Evolutionary conservation across 2,888 invertebrate genomes (phyloP).

Genomic region (Exocentrus adspersus): DNA sequence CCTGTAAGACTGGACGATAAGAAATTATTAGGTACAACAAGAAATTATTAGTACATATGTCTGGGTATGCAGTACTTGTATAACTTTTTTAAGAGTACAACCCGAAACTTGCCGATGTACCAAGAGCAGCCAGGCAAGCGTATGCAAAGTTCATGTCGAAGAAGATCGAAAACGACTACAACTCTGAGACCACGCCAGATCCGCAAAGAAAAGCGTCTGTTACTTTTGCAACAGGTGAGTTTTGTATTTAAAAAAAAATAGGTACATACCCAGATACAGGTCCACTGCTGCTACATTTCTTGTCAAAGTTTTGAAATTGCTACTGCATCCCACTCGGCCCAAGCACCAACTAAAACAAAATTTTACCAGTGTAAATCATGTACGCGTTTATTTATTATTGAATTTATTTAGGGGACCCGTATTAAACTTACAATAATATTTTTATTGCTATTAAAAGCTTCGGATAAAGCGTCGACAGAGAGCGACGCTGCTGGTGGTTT

Average conservation of each 20-base stretch:
- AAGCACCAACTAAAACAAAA: constrained; percentile 12
- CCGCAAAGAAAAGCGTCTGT: constrained; percentile 30
- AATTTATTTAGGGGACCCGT: constrained; percentile 17
- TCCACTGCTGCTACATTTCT: too few relatives aligned
- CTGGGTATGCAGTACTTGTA: too few relatives aligned
- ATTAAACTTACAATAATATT: constrained; percentile 28
- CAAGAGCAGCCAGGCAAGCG: constrained; percentile 82
- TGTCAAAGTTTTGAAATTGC: too few relatives aligned
- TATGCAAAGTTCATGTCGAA: constrained; percentile 89
- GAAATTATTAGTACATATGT: not conserved
- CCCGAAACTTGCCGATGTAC: constrained; percentile 78
- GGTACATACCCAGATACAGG: too few relatives aligned
- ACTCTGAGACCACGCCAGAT: constrained; percentile 17
- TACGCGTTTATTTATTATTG: constrained; percentile 17
- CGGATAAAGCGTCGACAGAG: constrained; percentile 16
- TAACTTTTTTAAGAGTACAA: constrained; percentile 68
- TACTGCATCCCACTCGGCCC: not conserved
- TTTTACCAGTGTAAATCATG: constrained; percentile 19
- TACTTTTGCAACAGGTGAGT: constrained; percentile 36
- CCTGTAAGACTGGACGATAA: constrained; percentile 77
- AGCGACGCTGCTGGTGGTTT: constrained; percentile 15
- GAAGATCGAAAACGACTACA: constrained; percentile 68
- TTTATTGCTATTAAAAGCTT: constrained; percentile 33
- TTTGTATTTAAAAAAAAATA: not conserved
- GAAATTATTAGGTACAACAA: constrained; percentile 71